These are phyloP conservation scores for Tetrao urogallus DNA, from an alignment of 2,113 vertebrate genomes.

Conservation along the genomic window DNA sequence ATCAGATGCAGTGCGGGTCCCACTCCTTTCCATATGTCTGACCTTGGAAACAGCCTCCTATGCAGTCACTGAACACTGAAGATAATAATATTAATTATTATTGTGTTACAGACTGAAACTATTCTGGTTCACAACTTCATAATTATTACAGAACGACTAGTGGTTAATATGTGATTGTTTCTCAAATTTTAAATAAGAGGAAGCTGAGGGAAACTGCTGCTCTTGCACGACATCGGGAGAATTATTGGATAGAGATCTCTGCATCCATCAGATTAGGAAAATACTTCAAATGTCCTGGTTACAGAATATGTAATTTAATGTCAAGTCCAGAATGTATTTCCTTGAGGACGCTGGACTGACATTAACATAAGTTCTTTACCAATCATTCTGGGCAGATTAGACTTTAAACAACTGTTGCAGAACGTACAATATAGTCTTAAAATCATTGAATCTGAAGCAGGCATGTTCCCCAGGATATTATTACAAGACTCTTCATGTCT, in stretches of 20 bases:
- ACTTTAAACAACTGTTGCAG: not conserved
- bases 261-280: not conserved
- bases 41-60: not conserved
- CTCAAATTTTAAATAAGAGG: not conserved
- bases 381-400: constrained; percentile 12
- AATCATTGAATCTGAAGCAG: not conserved
- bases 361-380: constrained; percentile 13
- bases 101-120: not conserved
- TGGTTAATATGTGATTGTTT: not conserved
- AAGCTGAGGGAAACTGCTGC: not conserved
- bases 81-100: not conserved
- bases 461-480: constrained; percentile 17
- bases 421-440: not conserved
- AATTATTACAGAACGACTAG: rapidly evolving
- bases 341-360: not conserved
- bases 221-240: not conserved
- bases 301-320: constrained; percentile 4
- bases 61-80: not conserved
- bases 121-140: rapidly evolving
- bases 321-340: constrained; percentile 44
- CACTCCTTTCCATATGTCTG: not conserved
- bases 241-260: not conserved
- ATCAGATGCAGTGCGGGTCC: not conserved
- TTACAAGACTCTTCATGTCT: constrained; percentile 34
- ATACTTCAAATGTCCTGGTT: not conserved